phyloP scores from a whole-genome alignment of 1,140 invertebrate genomes.

The Lanistes nyassanus region DNA sequence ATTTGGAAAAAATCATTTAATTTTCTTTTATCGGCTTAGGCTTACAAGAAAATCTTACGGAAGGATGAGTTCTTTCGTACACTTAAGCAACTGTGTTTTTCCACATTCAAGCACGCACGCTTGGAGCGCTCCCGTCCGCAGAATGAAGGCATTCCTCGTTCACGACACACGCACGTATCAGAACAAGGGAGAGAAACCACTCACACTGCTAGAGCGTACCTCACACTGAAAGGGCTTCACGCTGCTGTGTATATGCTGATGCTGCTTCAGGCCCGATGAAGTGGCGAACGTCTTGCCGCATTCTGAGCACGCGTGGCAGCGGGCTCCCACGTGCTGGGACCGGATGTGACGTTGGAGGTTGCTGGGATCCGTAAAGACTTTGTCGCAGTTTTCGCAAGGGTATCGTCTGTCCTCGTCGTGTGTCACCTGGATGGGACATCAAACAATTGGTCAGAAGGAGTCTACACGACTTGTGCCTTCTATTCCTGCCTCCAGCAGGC shows the following conservation, averaged over 20 bases:
- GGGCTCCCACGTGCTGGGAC: constrained; percentile 89
- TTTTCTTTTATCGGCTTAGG: too few species aligned
- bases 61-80: too few species aligned
- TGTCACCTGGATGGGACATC: constrained; percentile 46
- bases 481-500: too few species aligned
- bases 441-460: too few species aligned
- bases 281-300: constrained; percentile 99
- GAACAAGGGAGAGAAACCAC: neutral
- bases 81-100: too few species aligned
- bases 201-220: constrained; percentile 32
- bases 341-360: constrained; percentile 96
- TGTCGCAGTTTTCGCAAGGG: constrained; percentile 93
- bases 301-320: constrained; percentile 94
- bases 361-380: constrained; percentile 94
- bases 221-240: constrained; percentile 93
- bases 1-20: too few species aligned
- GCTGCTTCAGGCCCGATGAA: constrained; percentile 97
- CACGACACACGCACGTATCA: neutral
- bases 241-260: constrained; percentile 98
- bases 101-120: too few species aligned
- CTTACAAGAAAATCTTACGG: too few species aligned
- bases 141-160: too few species aligned
- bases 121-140: too few species aligned
- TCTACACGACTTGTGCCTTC: too few species aligned
- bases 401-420: constrained; percentile 72